These are phyloP conservation scores for Procambarus virginalis DNA, from an alignment of 1,140 invertebrate species.

Conservation along the genomic window DNA sequence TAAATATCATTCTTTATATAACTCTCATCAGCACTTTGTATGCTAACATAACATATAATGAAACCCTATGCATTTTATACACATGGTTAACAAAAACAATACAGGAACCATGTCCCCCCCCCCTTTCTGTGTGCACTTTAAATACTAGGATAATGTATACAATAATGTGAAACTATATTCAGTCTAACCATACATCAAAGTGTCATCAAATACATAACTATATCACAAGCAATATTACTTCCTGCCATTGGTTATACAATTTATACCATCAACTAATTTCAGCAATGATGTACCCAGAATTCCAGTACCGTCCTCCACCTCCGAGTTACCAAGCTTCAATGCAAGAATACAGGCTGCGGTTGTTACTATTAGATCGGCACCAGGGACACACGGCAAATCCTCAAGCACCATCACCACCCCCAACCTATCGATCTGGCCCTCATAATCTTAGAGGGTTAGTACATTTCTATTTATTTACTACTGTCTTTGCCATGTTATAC, in stretches of 20 bases:
- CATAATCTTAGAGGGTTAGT: slow-evolving; percentile 60
- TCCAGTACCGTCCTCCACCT: slow-evolving; percentile 93
- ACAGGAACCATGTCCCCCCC: too few relatives aligned
- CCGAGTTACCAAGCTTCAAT: slow-evolving; percentile 95
- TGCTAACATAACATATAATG: too few relatives aligned
- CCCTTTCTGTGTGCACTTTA: too few relatives aligned
- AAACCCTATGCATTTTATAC: too few relatives aligned
- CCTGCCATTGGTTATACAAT: too few relatives aligned
- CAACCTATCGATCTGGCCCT: slow-evolving; percentile 66
- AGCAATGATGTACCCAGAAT: slow-evolving; percentile 96
- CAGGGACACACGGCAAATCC: slow-evolving; percentile 71
- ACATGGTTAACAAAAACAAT: too few relatives aligned
- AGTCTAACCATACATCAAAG: too few relatives aligned
- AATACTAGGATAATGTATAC: too few relatives aligned
- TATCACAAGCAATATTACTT: too few relatives aligned
- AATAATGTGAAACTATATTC: too few relatives aligned
- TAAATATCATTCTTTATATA: too few relatives aligned
- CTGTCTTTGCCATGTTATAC: neutral
- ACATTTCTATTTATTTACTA: neutral
- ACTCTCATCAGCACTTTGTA: too few relatives aligned
- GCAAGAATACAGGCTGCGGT: slow-evolving; percentile 93
- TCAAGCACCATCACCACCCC: slow-evolving; percentile 67
- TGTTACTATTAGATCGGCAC: slow-evolving; percentile 87
- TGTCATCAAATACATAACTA: neutral
- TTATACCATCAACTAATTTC: slow-evolving; percentile 47